These are phyloP conservation scores for Coptodon rendalli DNA, from an alignment of 2,113 vertebrate species.

Conservation along the genomic window DNA sequence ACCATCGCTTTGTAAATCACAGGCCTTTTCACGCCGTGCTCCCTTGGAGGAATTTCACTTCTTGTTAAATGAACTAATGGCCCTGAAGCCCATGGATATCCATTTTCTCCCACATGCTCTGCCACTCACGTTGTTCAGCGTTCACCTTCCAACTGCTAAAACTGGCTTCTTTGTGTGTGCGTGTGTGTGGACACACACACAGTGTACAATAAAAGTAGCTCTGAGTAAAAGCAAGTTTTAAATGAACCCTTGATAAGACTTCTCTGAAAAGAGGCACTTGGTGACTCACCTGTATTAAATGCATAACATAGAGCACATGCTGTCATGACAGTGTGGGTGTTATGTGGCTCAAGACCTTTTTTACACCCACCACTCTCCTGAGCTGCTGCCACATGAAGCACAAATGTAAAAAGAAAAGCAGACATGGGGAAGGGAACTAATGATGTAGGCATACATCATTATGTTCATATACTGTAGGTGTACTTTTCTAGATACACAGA, in stretches of 20 bases:
- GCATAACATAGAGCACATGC: constrained; percentile 15
- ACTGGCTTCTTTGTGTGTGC: neutral
- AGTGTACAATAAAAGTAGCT: neutral
- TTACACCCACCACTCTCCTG: neutral
- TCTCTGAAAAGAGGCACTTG: neutral
- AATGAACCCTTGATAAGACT: neutral
- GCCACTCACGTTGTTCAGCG: constrained; percentile 9
- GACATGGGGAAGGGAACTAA: neutral
- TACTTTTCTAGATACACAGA: neutral
- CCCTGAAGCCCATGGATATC: constrained; percentile 9
- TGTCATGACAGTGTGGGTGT: constrained; percentile 20
- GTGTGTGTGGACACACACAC: neutral
- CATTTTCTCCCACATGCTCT: constrained; percentile 15
- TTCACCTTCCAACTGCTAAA: neutral
- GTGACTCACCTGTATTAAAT: constrained; percentile 46
- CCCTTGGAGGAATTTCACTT: neutral
- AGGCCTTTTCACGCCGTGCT: neutral
- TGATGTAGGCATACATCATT: neutral
- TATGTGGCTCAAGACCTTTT: neutral
- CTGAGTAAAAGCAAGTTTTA: neutral
- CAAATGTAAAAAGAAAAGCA: neutral
- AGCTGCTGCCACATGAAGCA: neutral
- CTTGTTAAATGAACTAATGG: constrained; percentile 13
- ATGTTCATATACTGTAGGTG: neutral
- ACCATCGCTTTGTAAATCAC: neutral